Evolutionary conservation across 2,113 vertebrate genomes (phyloP).

Genomic region (Tauraco erythrolophus): DNA sequence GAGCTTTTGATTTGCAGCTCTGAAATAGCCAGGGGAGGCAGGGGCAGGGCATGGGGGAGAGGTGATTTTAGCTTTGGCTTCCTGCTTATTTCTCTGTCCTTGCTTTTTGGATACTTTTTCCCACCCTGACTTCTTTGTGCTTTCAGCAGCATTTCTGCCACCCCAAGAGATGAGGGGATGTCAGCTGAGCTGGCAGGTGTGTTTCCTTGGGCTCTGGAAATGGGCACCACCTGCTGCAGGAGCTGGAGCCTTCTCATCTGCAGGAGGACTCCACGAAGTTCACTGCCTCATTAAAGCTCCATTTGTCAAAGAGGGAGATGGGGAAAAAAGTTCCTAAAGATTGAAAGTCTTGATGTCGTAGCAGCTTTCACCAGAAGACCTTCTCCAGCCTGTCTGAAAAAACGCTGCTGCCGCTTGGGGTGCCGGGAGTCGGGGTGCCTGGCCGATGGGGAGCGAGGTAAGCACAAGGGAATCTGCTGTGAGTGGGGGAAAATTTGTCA

Average conservation of each 20-base stretch:
- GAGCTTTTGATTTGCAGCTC: background rate
- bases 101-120: background rate
- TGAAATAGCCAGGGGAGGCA: background rate
- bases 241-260: background rate
- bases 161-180: background rate
- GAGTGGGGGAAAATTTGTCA: background rate
- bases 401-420: background rate
- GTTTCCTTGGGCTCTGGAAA: background rate
- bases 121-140: background rate
- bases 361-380: background rate
- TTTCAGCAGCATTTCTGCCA: background rate
- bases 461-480: background rate
- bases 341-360: background rate
- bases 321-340: background rate
- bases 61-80: background rate
- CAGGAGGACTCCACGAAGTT: background rate
- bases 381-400: background rate
- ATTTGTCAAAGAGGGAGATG: background rate
- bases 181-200: background rate
- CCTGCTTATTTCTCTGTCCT: background rate
- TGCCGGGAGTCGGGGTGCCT: no score
- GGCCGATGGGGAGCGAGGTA: background rate
- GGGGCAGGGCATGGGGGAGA: background rate
- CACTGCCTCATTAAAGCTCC: background rate
- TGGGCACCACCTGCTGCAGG: rapidly evolving